Base-by-base conservation (phyloP, 1,140 invertebrate species). In the Antheraea pernyi region DNA sequence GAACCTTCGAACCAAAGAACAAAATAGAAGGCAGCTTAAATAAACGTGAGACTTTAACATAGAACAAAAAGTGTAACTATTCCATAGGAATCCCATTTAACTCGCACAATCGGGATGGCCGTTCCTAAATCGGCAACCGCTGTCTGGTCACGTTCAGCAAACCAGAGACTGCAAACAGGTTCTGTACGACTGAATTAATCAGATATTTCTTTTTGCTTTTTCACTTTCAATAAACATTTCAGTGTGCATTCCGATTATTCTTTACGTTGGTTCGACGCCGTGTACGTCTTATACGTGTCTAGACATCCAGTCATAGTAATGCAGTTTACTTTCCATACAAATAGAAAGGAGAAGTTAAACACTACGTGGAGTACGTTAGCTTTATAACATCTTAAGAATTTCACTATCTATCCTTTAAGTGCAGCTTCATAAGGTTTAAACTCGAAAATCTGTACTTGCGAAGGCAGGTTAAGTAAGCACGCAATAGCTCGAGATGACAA, bases 61-160 rank as follows among this genome's bases (percentile, higher is more conserved):
- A 30, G 10, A 61, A 61, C 9, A 30, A 61, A 22, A 10, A 10
- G 16, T 22, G 0, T 22, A 61, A 10, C 30, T 10, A 36, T 61
- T 30, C 19, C 11, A 36, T 13, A 30, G 60, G 19, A 61, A 61
- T 61, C 22, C 9, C 59, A 76, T 77, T 78, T 73, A 60, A 66
- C 70, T 65, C 67, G 65, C 67, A 78, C 80, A 80, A 85, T 82
- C 79, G 80, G 72, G 74, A 69, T 78, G 81, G 85, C 81, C 83
- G 82, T 76, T 66, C 78, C 74, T 76, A 74, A 72, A 71, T 75
- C 71, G 75, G 71, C 78, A 81, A 82, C 79, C 73, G 63, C 80
- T 77, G 88, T 91, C 88, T 90, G 85, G 86, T 91, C 89, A 91
- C 89, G 89, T 90, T 90, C 88, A 64, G 80, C 82, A 88, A 89